Conservation (phyloP, 2,888 invertebrate species). For the Anthrax anthrax region DNA sequence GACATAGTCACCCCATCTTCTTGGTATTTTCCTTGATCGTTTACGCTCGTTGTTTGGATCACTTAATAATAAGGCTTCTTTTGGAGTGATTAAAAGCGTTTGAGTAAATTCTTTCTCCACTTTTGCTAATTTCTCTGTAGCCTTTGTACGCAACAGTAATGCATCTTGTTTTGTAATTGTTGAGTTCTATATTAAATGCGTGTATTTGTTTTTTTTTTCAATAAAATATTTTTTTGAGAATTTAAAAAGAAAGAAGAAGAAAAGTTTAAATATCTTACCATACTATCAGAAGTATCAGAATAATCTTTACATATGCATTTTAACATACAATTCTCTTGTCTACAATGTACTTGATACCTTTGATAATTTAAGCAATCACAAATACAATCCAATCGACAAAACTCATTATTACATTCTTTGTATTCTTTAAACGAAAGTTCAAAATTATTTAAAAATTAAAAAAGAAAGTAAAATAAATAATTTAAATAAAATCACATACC, state of each 20-base stretch:
- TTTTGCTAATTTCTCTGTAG: constrained; percentile 42
- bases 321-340: constrained; percentile 35
- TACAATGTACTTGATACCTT: constrained; percentile 44
- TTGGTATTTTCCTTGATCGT: constrained; percentile 45
- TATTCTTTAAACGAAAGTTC: too few species aligned
- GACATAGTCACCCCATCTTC: constrained; percentile 41
- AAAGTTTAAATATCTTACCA: constrained; percentile 21
- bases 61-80: constrained; percentile 49
- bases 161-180: constrained; percentile 30
- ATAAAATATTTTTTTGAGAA: neutral
- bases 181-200: constrained; percentile 23
- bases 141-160: constrained; percentile 28
- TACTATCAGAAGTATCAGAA: constrained; percentile 14
- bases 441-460: neutral
- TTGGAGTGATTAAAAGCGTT: constrained; percentile 49
- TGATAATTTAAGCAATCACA: constrained; percentile 43
- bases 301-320: constrained; percentile 34
- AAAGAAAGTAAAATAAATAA: neutral
- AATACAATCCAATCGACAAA: constrained; percentile 50
- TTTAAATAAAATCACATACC: neutral
- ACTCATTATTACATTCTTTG: constrained; percentile 37
- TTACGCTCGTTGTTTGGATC: constrained; percentile 34
- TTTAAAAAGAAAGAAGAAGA: neutral
- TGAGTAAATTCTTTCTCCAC: constrained; percentile 59
- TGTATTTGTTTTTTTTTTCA: too few species aligned